phyloP scores from a whole-genome alignment of 2,113 vertebrate species.

The Dipodomys stephensi region DNA sequence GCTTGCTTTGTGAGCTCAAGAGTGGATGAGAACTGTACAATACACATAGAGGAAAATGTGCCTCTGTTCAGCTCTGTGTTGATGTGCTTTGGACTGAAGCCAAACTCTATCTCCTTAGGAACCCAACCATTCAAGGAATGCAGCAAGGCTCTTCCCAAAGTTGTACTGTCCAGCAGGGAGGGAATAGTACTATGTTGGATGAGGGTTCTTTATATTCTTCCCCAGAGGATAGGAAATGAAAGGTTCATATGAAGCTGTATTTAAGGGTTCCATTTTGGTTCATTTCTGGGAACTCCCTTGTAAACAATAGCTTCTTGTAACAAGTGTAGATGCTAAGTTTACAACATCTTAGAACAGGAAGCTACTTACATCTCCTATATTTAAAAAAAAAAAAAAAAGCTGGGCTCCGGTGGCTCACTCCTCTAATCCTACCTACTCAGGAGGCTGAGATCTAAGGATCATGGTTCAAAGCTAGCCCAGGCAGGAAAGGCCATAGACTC shows the following conservation, averaged over 20 bases:
- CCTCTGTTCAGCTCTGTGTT: background rate
- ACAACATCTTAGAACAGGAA: background rate
- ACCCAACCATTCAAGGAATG: constrained; percentile 62
- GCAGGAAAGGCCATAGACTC: no score
- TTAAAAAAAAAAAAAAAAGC: no score
- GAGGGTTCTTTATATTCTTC: constrained; percentile 10
- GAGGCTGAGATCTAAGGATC: no score
- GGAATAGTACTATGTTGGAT: background rate
- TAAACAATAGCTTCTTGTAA: constrained; percentile 47
- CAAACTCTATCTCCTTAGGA: background rate
- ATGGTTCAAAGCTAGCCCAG: no score
- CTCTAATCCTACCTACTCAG: no score
- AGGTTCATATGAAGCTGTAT: constrained; percentile 58
- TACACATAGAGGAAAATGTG: background rate
- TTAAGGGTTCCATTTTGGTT: constrained; percentile 53
- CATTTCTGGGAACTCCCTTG: constrained; percentile 55
- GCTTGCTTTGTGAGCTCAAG: constrained; percentile 13
- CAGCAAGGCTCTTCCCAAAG: constrained; percentile 26
- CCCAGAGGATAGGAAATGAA: constrained; percentile 44
- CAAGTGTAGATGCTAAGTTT: constrained; percentile 37
- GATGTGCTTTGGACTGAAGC: background rate
- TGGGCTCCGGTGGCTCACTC: no score
- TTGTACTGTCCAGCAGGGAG: constrained; percentile 1
- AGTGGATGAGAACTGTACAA: background rate
- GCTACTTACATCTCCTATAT: background rate